Evolutionary conservation across 2,797 vertebrate genomes (phyloP).

Genomic region (Megaceryle alcyon): DNA sequence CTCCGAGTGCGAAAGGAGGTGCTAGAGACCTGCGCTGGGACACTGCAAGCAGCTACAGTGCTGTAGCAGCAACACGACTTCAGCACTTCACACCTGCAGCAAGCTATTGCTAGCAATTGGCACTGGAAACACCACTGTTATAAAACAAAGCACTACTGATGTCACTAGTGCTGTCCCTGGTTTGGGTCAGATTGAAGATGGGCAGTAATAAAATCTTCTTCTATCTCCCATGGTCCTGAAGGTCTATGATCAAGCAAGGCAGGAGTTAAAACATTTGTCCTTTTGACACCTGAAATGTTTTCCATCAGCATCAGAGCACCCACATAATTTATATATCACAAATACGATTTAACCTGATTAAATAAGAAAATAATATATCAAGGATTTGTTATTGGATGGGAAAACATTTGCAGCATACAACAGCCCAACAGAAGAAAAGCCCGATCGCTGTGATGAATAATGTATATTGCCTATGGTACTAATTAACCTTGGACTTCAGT

Average conservation of each 20-base stretch:
- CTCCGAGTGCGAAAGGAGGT: rapidly evolving
- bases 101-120: not conserved
- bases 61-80: rapidly evolving
- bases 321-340: constrained; percentile 36
- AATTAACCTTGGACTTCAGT: constrained; percentile 77
- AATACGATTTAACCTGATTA: constrained; percentile 59
- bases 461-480: constrained; percentile 75
- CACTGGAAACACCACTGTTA: not conserved
- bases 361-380: constrained; percentile 67
- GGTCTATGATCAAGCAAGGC: not conserved
- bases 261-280: not conserved
- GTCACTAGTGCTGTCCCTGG: not conserved
- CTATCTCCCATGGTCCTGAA: not conserved
- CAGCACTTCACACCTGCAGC: not conserved
- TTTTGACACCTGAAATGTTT: not conserved
- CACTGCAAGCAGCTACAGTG: not conserved
- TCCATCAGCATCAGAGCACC: constrained; percentile 7
- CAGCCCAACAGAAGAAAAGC: constrained; percentile 65
- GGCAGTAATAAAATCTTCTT: not conserved
- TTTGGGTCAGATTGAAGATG: not conserved
- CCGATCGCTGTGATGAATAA: constrained; percentile 76
- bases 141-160: not conserved
- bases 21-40: not conserved
- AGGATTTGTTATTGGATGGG: constrained; percentile 49
- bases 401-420: constrained; percentile 59